Evolutionary conservation across 2,888 invertebrate genomes (phyloP).

Genomic region (Itoplectis maculator): DNA sequence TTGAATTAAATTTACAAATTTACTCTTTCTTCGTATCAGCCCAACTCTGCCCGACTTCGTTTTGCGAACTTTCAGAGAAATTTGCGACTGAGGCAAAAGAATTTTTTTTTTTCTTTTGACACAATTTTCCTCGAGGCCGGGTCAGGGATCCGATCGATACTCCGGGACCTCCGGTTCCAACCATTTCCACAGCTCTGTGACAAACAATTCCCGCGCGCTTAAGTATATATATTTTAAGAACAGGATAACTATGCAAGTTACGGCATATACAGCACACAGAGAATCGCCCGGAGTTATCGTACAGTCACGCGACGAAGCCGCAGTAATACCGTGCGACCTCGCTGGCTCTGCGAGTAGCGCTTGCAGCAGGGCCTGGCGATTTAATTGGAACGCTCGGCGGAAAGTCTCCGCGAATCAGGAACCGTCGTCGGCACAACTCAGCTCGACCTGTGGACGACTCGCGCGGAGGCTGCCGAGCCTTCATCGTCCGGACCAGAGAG

Average conservation of each 20-base stretch:
- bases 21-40: too few relatives aligned
- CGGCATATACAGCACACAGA: not conserved
- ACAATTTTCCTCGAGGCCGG: not conserved
- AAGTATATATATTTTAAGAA: constrained; percentile 38
- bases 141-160: constrained; percentile 15
- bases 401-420: constrained; percentile 49
- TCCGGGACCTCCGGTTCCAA: not conserved
- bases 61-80: too few relatives aligned
- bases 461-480: constrained; percentile 15
- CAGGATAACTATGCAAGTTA: not conserved
- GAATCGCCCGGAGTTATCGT: constrained; percentile 16
- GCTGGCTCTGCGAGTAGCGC: constrained; percentile 7
- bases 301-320: constrained; percentile 50
- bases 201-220: constrained; percentile 15
- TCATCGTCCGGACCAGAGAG: constrained; percentile 25
- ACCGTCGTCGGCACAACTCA: constrained; percentile 15
- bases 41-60: too few relatives aligned
- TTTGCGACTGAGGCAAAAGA: too few relatives aligned
- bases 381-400: constrained; percentile 59
- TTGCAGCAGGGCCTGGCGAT: constrained; percentile 42
- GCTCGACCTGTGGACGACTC: too few relatives aligned
- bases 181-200: not conserved
- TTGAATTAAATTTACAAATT: too few relatives aligned
- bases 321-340: constrained; percentile 33
- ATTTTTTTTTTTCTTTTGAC: too few relatives aligned